phyloP scores from a whole-genome alignment of 2,113 vertebrate genomes.

The Chloropsis hardwickii region DNA sequence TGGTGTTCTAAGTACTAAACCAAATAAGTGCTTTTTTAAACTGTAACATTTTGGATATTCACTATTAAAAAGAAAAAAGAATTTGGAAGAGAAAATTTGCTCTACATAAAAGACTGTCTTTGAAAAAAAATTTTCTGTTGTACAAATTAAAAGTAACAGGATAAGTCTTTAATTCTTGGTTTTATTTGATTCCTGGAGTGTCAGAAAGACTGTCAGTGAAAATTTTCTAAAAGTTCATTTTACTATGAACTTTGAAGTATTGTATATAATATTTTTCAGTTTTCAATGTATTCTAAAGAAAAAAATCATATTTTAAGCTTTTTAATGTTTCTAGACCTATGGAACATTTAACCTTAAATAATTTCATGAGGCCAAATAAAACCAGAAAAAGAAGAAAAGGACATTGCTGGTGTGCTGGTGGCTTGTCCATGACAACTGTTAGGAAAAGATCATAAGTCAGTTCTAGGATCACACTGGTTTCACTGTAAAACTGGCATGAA shows the following conservation, averaged over 20 bases:
- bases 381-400: background rate
- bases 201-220: background rate
- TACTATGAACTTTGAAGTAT: background rate
- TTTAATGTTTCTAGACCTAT: background rate
- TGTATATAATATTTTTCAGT: background rate
- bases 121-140: rapidly evolving
- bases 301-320: background rate
- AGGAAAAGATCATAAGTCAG: background rate
- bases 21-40: background rate
- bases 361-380: background rate
- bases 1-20: background rate
- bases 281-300: background rate
- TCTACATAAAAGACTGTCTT: background rate
- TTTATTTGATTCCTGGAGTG: background rate
- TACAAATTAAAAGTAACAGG: background rate
- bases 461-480: background rate
- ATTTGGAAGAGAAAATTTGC: background rate
- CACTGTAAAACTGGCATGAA: background rate
- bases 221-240: background rate
- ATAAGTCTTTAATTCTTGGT: background rate
- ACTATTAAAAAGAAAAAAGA: too few relatives aligned
- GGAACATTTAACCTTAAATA: background rate
- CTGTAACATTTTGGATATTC: background rate
- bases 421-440: background rate
- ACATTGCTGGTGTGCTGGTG: background rate